Evolutionary conservation across 2,113 vertebrate species (phyloP).

Genomic region (Prunella himalayana): DNA sequence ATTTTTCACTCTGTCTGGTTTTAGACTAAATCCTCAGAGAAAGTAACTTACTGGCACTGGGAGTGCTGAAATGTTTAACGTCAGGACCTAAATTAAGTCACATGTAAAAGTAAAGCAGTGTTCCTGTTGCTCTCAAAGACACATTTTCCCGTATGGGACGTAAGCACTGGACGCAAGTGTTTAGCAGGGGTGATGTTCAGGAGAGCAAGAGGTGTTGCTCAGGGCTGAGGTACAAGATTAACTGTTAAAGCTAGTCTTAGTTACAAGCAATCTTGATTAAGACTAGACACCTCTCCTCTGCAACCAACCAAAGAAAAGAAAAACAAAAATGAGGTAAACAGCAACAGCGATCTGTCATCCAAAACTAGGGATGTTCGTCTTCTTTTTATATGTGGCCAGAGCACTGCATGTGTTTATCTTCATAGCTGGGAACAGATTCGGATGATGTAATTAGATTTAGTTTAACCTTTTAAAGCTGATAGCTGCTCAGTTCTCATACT

Average conservation of each 20-base stretch:
- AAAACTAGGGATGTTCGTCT: slow-evolving; percentile 44
- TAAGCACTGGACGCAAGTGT: background rate
- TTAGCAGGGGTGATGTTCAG: background rate
- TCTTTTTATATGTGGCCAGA: slow-evolving; percentile 57
- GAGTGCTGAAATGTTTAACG: background rate
- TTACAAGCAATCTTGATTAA: background rate
- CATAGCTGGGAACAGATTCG: slow-evolving; percentile 44
- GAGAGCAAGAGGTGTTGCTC: background rate
- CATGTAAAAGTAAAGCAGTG: background rate
- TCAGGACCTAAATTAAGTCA: background rate
- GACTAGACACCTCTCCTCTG: background rate
- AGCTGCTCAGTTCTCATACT: background rate
- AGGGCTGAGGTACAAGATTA: background rate
- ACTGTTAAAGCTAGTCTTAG: background rate
- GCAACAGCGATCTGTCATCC: slow-evolving; percentile 59
- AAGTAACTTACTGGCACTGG: background rate
- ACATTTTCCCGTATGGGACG: fast-evolving
- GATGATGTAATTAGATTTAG: slow-evolving; percentile 49
- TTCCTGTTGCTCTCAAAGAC: background rate
- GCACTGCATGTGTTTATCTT: slow-evolving; percentile 34
- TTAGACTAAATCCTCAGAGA: background rate
- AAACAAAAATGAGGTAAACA: background rate
- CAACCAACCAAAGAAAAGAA: background rate
- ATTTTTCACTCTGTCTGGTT: background rate
- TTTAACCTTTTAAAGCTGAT: slow-evolving; percentile 35